phyloP scores from a whole-genome alignment of 2,888 invertebrate species.

The Gnatocerus cornutus region DNA sequence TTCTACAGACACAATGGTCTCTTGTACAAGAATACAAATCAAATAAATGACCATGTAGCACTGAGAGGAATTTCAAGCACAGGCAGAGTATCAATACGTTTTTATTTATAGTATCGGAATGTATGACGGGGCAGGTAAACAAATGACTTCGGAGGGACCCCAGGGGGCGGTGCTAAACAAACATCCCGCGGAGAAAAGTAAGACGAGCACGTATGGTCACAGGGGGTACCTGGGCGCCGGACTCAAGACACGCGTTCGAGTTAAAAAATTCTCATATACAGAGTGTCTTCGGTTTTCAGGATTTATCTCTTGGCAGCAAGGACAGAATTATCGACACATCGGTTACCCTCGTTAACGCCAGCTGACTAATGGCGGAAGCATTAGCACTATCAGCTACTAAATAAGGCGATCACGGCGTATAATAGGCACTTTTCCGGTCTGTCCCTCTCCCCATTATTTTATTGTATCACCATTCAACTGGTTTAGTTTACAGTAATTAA shows the following conservation, averaged over 20 bases:
- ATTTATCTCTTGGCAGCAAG: slow-evolving; percentile 58
- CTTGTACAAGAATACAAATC: slow-evolving; percentile 65
- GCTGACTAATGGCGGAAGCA: slow-evolving; percentile 72
- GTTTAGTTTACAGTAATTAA: slow-evolving; percentile 63
- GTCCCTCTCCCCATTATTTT: slow-evolving; percentile 63
- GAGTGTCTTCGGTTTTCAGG: slow-evolving; percentile 46
- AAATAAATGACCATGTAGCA: slow-evolving; percentile 65
- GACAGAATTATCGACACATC: slow-evolving; percentile 67
- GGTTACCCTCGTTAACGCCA: slow-evolving; percentile 71
- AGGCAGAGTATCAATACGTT: slow-evolving; percentile 64
- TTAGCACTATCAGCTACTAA: slow-evolving; percentile 69
- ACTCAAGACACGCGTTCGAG: neutral
- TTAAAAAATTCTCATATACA: neutral
- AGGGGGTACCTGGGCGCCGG: slow-evolving; percentile 53
- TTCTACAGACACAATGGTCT: slow-evolving; percentile 64
- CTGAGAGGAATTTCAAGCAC: slow-evolving; percentile 61
- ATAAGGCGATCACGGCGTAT: slow-evolving; percentile 69
- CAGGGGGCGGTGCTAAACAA: slow-evolving; percentile 66
- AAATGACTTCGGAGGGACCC: slow-evolving; percentile 65
- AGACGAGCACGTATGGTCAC: slow-evolving; percentile 54
- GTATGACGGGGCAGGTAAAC: slow-evolving; percentile 66
- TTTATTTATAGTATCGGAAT: slow-evolving; percentile 69
- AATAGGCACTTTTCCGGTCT: slow-evolving; percentile 68
- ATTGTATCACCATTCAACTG: slow-evolving; percentile 59
- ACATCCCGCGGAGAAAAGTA: slow-evolving; percentile 61